Conservation (phyloP, 2,797 vertebrate species). For the Muscicapa striata region DNA sequence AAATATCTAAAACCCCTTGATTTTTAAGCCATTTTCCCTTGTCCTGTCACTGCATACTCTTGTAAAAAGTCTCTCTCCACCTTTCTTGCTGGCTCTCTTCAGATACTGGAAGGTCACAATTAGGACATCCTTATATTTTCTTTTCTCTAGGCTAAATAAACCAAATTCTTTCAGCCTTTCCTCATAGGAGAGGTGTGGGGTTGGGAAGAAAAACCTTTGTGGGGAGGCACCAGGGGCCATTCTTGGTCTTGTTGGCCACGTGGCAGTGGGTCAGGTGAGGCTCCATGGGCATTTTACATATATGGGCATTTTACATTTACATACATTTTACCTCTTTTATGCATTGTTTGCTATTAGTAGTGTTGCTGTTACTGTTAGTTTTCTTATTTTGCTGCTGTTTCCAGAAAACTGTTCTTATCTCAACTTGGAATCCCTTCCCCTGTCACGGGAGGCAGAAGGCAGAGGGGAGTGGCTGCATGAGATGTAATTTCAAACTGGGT, state of each 20-base stretch:
- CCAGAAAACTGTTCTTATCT: background rate
- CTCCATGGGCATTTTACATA: background rate
- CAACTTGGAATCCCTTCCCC: background rate
- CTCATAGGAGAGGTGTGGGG: background rate
- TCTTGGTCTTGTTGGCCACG: fast-evolving
- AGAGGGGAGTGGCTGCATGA: background rate
- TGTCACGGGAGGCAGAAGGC: fast-evolving
- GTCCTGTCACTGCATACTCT: background rate
- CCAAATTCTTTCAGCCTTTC: background rate
- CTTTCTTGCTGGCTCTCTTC: fast-evolving
- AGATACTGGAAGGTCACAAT: background rate
- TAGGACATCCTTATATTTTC: background rate
- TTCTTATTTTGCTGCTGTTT: background rate
- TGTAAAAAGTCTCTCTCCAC: background rate
- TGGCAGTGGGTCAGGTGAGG: background rate
- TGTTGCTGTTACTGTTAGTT: fast-evolving
- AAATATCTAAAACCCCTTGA: background rate
- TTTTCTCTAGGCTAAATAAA: background rate
- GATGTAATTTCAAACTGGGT: background rate
- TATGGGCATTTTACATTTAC: background rate
- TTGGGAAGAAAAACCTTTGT: background rate
- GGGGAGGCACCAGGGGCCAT: too few species aligned
- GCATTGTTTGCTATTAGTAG: too few species aligned
- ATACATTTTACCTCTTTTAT: background rate
- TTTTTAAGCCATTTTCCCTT: background rate